Conservation (phyloP, 2,888 invertebrate genomes). For the Notodonta dromedarius region DNA sequence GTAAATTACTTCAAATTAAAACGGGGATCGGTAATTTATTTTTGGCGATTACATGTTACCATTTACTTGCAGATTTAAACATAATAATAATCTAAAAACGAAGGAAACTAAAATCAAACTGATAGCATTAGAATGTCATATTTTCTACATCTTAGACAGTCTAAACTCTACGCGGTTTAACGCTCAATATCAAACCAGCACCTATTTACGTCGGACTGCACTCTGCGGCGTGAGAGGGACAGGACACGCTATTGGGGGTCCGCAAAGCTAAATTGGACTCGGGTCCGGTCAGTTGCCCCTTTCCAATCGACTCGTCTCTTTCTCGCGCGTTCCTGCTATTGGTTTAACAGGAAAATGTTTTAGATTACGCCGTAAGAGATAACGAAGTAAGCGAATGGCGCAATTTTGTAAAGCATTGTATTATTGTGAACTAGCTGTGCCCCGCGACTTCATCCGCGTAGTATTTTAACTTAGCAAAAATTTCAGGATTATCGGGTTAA, state of each 20-base stretch:
- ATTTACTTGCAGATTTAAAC: no score
- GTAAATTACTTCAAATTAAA: no score
- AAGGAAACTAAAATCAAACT: no score
- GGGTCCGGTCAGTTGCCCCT: slow-evolving; percentile 50
- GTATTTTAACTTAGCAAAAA: no score
- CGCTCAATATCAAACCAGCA: slow-evolving; percentile 37
- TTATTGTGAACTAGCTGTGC: no score
- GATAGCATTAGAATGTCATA: no score
- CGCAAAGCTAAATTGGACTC: slow-evolving; percentile 62
- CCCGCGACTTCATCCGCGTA: no score
- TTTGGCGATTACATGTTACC: no score
- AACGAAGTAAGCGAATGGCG: slow-evolving; percentile 27
- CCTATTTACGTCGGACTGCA: slow-evolving; percentile 43
- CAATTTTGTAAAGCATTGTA: slow-evolving; percentile 30
- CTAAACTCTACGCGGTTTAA: slow-evolving; percentile 18
- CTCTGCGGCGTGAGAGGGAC: slow-evolving; percentile 52
- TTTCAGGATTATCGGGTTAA: no score
- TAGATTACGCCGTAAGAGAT: slow-evolving; percentile 28
- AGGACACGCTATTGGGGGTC: slow-evolving; percentile 52
- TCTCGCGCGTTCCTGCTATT: slow-evolving; percentile 25
- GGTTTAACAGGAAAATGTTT: slow-evolving; percentile 34
- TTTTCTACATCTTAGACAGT: slow-evolving; percentile 1
- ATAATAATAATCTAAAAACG: no score
- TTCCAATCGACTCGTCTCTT: slow-evolving; percentile 52
- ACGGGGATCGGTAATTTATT: no score